These are phyloP conservation scores for Rhinoptilus africanus DNA, from an alignment of 2,113 vertebrate genomes.

Conservation along the genomic window DNA sequence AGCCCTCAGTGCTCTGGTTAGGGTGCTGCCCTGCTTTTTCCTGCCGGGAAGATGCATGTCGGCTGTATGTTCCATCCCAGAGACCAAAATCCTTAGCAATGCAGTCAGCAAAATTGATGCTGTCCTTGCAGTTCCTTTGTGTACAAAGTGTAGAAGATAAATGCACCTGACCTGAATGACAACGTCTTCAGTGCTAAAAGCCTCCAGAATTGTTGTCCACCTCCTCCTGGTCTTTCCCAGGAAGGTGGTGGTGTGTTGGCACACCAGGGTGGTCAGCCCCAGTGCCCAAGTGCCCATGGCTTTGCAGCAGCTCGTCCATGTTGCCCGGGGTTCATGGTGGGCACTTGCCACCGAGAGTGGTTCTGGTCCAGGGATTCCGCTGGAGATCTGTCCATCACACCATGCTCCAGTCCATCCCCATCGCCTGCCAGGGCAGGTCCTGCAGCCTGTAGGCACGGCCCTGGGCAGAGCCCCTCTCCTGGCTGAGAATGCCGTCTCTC, in stretches of 20 bases:
- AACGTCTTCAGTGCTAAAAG: not conserved
- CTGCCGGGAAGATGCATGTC: too few relatives aligned
- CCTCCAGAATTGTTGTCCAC: not conserved
- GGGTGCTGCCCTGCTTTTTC: not conserved
- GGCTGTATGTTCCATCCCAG: not conserved
- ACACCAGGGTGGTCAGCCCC: not conserved
- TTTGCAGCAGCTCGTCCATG: not conserved
- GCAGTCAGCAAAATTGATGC: not conserved
- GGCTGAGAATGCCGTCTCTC: not conserved
- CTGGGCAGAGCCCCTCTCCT: not conserved
- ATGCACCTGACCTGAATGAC: not conserved
- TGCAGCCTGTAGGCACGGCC: not conserved
- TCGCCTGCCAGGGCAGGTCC: not conserved
- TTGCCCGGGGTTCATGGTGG: rapidly evolving
- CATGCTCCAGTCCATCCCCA: rapidly evolving
- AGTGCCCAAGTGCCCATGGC: too few relatives aligned
- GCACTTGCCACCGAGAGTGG: rapidly evolving
- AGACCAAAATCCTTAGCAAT: not conserved
- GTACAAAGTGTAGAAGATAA: not conserved
- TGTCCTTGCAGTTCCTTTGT: not conserved
- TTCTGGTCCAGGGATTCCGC: not conserved
- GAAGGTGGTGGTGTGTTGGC: not conserved
- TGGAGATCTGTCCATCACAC: not conserved
- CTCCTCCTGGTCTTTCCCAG: not conserved
- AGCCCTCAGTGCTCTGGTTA: not conserved